Percentiles rank a stretch among this genome's conserved stretches.
Evolutionary conservation across 2,113 vertebrate genomes (phyloP).

Genomic region (Dolichotis patagonum): DNA sequence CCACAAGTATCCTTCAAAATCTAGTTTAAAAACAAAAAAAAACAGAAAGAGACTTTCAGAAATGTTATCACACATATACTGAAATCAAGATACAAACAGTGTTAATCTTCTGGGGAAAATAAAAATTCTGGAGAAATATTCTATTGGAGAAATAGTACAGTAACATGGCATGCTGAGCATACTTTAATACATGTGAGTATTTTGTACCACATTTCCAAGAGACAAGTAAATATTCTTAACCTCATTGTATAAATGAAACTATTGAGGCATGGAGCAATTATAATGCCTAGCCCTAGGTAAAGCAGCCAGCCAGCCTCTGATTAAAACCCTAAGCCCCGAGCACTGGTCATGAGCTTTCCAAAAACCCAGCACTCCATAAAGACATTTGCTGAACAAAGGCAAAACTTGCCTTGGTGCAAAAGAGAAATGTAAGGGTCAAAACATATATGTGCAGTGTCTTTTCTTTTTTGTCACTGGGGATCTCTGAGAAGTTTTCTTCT

Average conservation of each 20-base stretch:
- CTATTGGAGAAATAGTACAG: not conserved
- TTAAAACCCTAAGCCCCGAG: conserved; percentile 55
- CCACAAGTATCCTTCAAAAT: not conserved
- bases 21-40: not conserved
- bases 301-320: conserved; percentile 31
- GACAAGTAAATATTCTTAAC: conserved; percentile 61
- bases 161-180: not conserved
- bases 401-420: conserved; percentile 38
- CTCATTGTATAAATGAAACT: not conserved
- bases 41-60: conserved; percentile 16
- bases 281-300: conserved; percentile 44
- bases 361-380: conserved; percentile 36
- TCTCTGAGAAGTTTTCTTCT: conserved; percentile 11
- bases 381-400: conserved; percentile 36
- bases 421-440: conserved; percentile 31
- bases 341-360: not conserved
- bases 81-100: not conserved
- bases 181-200: not conserved
- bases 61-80: not conserved
- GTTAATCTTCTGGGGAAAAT: not conserved
- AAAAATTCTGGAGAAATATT: conserved; percentile 4
- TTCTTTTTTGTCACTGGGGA: conserved; percentile 6
- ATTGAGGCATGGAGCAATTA: conserved; percentile 47
- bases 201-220: conserved; percentile 27
- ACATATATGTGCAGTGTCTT: not conserved